phyloP scores from a whole-genome alignment of 1,140 invertebrate species.

The Forficula auricularia region DNA sequence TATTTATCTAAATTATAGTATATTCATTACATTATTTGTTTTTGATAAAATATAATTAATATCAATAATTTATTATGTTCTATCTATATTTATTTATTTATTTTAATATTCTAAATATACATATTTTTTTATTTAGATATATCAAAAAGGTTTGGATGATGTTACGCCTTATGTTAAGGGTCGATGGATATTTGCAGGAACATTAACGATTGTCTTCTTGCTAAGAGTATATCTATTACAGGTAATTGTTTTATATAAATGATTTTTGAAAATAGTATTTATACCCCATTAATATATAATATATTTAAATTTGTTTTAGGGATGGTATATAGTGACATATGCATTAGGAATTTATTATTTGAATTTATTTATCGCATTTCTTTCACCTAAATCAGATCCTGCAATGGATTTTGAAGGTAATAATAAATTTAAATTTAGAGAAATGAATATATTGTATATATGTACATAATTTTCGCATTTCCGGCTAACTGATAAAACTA shows the following conservation, averaged over 20 bases:
- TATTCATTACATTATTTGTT: no score
- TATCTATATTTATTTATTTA: no score
- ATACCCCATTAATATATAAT: constrained; percentile 1
- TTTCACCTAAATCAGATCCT: constrained; percentile 98
- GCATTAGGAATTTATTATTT: constrained; percentile 96
- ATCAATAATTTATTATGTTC: no score
- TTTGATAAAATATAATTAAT: no score
- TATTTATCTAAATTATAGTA: no score
- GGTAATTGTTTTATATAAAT: constrained; percentile 17
- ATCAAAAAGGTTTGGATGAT: constrained; percentile 35
- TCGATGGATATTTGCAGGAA: constrained; percentile 31
- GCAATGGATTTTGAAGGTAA: constrained; percentile 81
- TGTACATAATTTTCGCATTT: no score
- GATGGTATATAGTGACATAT: constrained; percentile 99
- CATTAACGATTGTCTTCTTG: constrained; percentile 28
- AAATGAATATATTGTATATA: no score
- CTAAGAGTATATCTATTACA: constrained; percentile 25
- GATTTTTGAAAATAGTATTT: neutral
- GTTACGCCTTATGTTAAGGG: constrained; percentile 31
- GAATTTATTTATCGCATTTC: constrained; percentile 97
- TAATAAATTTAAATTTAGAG: no score
- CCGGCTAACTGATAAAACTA: no score
- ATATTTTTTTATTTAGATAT: constrained; percentile 23
- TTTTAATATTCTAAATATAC: no score
- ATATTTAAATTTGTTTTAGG: constrained; percentile 43